Conservation (phyloP, 2,797 vertebrate genomes). For the Stomatorhinus walkeri region DNA sequence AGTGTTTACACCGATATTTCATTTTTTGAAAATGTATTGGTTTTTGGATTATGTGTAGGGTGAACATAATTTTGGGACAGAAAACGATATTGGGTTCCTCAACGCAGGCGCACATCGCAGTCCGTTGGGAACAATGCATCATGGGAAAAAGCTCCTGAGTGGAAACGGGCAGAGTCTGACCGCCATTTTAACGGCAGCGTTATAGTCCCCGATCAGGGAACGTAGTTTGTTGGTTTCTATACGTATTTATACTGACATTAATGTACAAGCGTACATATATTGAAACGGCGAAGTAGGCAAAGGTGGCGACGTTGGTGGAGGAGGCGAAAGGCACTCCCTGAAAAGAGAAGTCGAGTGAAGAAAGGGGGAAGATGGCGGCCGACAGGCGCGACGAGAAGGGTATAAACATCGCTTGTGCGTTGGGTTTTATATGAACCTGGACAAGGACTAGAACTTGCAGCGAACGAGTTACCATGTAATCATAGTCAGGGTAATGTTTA, state of each 20-base stretch:
- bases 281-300: not conserved
- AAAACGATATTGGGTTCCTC: not conserved
- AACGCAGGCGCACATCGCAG: not conserved
- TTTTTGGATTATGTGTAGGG: not conserved
- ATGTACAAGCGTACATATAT: not conserved
- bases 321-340: constrained; percentile 26
- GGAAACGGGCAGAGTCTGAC: not conserved
- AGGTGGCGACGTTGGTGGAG: constrained; percentile 10
- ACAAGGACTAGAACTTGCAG: not conserved
- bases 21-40: not conserved
- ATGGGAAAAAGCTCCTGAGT: not conserved
- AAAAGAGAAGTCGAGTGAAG: constrained; percentile 23
- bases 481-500: not conserved
- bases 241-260: not conserved
- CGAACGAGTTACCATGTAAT: not conserved
- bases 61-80: not conserved
- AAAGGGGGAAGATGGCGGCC: constrained; percentile 67
- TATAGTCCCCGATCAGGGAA: not conserved
- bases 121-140: not conserved
- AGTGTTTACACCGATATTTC: not conserved
- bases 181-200: constrained; percentile 9
- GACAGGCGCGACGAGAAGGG: constrained; percentile 87
- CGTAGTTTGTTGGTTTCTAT: not conserved
- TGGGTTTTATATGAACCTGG: not conserved
- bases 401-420: constrained; percentile 36